Evolutionary conservation across 1,140 invertebrate genomes (phyloP), one percentile per base, ranked within the genome.

Genomic region (Batillaria attramentaria): DNA sequence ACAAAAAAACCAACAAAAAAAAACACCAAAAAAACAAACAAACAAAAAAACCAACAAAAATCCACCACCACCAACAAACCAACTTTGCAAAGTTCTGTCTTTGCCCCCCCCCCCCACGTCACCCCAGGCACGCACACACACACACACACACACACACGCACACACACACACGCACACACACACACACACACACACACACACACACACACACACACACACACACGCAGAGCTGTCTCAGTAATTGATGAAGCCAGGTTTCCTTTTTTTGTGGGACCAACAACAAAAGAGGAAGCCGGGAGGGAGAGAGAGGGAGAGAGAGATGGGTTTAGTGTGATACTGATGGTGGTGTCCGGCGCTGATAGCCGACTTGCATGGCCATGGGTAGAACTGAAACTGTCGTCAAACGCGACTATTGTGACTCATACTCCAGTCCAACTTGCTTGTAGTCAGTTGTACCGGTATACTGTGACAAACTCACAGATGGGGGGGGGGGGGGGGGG

Each of bases 101-200:
- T n/a, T n/a, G n/a, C n/a, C 28, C 20, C 66, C 0, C 37, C 20
- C 37, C 20, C 37, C 20, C 66, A 42, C 66, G n/a, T 41, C 1
- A 5, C 41, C 66, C 24, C 37, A 42, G 37, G 43, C 66, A 42
- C 1, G 28, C 66, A 69, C 16, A 66, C 62, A 66, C 62, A 66
- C 62, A 66, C 62, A 66, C 62, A 66, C 10, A 66, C 62, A 66
- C 62, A 66, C 33, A 33, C 31, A 35, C 62, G 20, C 24, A 35
- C 62, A 35, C 62, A 66, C 62, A 6, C 62, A 66, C 62, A 66
- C 62, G 33, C 62, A 66, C 31, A 35, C 62, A 62, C 57, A 62
- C 57, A 62, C 57, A 62, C 57, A 62, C 57, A 62, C 57, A 62
- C 57, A 62, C 57, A 62, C 57, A 62, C 57, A 62, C 57, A 62